A percentile compares a stretch with the other conserved stretches of the same genome.
Evolutionary conservation across 2,113 vertebrate genomes (phyloP).

Genomic region (Eidolon helvum): DNA sequence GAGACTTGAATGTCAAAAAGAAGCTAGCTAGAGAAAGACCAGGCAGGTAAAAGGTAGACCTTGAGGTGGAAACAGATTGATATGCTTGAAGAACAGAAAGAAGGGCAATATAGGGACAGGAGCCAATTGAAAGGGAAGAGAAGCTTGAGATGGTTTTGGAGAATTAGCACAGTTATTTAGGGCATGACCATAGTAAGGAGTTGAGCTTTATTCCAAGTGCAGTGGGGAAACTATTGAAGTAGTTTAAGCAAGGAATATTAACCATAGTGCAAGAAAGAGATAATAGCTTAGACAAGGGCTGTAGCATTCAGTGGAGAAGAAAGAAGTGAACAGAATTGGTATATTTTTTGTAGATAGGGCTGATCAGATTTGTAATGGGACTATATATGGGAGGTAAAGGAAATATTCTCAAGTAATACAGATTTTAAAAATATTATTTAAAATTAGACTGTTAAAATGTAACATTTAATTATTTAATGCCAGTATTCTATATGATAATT

Average conservation of each 20-base stretch:
- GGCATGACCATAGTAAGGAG: background rate
- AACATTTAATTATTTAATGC: background rate
- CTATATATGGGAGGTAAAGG: background rate
- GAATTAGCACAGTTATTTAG: background rate
- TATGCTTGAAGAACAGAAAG: background rate
- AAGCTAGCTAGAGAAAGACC: background rate
- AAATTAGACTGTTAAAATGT: background rate
- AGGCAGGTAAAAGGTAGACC: background rate
- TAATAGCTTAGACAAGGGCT: background rate
- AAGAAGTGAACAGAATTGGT: background rate
- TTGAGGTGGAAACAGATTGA: background rate
- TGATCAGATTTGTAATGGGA: background rate
- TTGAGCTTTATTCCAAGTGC: constrained; percentile 16
- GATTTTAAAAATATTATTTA: background rate
- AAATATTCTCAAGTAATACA: constrained; percentile 22
- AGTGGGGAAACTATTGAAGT: background rate
- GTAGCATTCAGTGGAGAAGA: background rate
- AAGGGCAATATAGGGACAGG: background rate
- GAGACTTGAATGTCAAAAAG: background rate
- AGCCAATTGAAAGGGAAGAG: background rate
- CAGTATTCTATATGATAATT: background rate
- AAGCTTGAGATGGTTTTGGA: background rate
- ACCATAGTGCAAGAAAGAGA: background rate
- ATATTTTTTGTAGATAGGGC: background rate
- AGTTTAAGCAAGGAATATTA: background rate